A percentile compares a stretch with the other conserved stretches of the same genome.
Evolutionary conservation across 2,113 vertebrate genomes (phyloP).

Genomic region (Brachyhypopomus gauderio): DNA sequence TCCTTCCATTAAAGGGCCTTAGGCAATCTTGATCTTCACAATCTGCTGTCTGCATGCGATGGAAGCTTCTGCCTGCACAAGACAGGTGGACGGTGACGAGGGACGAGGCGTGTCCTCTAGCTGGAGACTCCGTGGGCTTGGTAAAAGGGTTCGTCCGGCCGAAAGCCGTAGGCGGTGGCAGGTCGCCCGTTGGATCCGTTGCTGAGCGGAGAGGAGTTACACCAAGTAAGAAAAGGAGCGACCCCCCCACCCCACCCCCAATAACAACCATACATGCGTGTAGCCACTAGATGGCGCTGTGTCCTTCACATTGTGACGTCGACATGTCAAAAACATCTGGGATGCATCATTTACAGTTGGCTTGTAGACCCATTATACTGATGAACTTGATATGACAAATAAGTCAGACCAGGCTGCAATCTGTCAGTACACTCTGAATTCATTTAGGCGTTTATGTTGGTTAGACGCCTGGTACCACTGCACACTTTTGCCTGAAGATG

Average conservation of each 20-base stretch:
- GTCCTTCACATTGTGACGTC: not conserved
- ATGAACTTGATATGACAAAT: too few species aligned
- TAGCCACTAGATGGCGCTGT: slow-evolving; percentile 47
- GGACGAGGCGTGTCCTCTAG: slow-evolving; percentile 53
- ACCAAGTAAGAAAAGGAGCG: not conserved
- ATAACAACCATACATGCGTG: not conserved
- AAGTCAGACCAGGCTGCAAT: too few species aligned
- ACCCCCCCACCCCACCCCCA: too few species aligned
- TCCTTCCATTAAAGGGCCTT: not conserved
- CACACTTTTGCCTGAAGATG: too few species aligned
- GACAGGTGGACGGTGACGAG: not conserved
- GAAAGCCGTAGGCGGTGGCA: slow-evolving; percentile 87
- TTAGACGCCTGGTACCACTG: too few species aligned
- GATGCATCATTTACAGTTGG: too few species aligned
- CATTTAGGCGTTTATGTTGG: too few species aligned
- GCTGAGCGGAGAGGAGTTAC: slow-evolving; percentile 65
- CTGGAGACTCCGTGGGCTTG: slow-evolving; percentile 77
- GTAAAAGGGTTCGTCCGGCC: slow-evolving; percentile 88
- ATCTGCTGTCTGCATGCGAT: not conserved
- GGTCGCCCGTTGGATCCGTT: slow-evolving; percentile 81
- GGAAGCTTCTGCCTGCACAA: too few species aligned
- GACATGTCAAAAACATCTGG: too few species aligned
- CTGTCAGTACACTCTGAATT: too few species aligned
- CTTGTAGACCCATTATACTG: too few species aligned
- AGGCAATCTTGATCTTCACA: not conserved